Conservation (phyloP, 64 coral and sea anemone genomes). For the Pocillopora damicornis region DNA sequence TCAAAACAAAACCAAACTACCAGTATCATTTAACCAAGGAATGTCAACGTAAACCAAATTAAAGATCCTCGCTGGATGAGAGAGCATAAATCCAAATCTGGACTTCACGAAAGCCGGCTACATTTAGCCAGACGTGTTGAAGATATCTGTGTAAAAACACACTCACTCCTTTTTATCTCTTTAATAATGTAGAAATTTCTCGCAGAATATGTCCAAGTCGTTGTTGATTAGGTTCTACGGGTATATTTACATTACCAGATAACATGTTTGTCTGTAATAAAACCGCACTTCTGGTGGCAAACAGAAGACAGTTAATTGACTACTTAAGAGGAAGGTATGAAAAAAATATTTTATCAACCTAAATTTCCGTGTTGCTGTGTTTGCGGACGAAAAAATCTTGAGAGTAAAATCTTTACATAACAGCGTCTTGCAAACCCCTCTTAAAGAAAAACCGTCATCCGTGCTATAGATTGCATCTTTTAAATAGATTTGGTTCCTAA, state of each 20-base stretch:
- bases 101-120: not conserved
- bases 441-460: not conserved
- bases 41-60: not conserved
- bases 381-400: too few relatives aligned
- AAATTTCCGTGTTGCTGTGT: not conserved
- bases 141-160: not conserved
- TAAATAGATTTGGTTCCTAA: not conserved
- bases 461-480: not conserved
- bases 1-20: not conserved
- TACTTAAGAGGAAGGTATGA: not conserved
- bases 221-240: not conserved
- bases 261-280: not conserved
- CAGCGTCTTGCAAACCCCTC: not conserved
- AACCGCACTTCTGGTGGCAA: not conserved
- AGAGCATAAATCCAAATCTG: not conserved
- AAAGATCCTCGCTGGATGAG: not conserved
- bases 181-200: not conserved
- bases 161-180: not conserved
- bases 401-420: not conserved
- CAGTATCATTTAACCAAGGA: not conserved
- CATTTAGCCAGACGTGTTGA: not conserved
- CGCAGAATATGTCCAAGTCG: not conserved
- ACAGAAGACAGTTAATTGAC: not conserved
- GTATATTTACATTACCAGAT: not conserved
- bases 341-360: not conserved